Base-by-base conservation (phyloP, 1,140 invertebrate genomes). In the Eriocheir sinensis region DNA sequence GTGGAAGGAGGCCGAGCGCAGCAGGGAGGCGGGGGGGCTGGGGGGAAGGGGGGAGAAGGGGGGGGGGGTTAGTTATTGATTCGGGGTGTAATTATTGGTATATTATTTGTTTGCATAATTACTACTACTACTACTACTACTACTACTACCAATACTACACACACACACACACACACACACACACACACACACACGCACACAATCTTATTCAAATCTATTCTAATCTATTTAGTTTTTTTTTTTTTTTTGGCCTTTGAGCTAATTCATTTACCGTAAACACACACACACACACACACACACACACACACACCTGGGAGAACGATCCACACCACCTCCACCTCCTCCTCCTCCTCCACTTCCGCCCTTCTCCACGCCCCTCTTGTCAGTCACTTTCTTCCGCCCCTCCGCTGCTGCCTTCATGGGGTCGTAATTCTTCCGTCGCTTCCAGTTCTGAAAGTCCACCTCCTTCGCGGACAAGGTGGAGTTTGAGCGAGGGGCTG, bases 401-500 rank as follows among this genome's bases (percentile, higher is more conserved):
- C 98, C 98, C 96, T 98, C 98, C 12, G 98, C 98, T 3, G 98
- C 98, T 21, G 97, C 97, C 95, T 98, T 98, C 97, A 99, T 98
- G 3, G 98, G 98, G 97, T 99, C 98, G 96, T 99, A 99, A 96
- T 98, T 98, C 96, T 99, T 99, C 94, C 98, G 97, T 93, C 98
- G 97, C 96, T 99, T 98, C 98, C 98, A 99, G 97, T 99, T 99
- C 96, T 98, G 98, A 97, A 99, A 98, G 96, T 99, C 98, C 81
- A 98, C 98, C 96, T 98, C 98, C 95, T 97, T 97, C 17, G 97
- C 97, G 3, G 97, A 97, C 21, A 98, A 96, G 9, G 97, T 97
- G 38, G 98, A 98, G 96, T 98, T 98, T 95, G 97, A 98, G 41
- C 97, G 96, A 0, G 95, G 92, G 3, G 93, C 95, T 17, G 34